Evolutionary conservation across 2,888 invertebrate species (phyloP).

Genomic region (Cremastinae sp.): DNA sequence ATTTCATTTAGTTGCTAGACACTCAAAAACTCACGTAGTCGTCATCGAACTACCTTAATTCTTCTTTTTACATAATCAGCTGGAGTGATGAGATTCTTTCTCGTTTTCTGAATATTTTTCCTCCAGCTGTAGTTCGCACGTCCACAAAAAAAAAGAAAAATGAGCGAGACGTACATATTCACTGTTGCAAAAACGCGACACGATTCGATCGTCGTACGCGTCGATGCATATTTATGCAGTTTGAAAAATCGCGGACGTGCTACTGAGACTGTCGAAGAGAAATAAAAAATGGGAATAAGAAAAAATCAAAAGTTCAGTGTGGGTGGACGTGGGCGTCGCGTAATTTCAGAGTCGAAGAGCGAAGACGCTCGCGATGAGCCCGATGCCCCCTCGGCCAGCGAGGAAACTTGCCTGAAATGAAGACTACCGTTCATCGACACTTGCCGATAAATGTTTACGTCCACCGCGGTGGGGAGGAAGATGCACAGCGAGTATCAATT

Average conservation of each 20-base stretch:
- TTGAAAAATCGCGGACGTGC: constrained; percentile 29
- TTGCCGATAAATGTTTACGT: not conserved
- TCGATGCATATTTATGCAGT: constrained; percentile 57
- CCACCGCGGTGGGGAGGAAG: not conserved
- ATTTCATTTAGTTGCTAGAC: too few relatives aligned
- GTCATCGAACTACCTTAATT: too few relatives aligned
- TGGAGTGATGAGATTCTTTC: too few relatives aligned
- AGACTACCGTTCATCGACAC: constrained; percentile 15
- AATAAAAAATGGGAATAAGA: not conserved
- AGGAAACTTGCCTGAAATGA: constrained; percentile 35
- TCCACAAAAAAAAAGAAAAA: constrained; percentile 3
- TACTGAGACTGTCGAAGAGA: not conserved
- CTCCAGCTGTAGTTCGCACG: too few relatives aligned
- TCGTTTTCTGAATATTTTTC: too few relatives aligned
- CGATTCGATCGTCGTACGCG: constrained; percentile 43
- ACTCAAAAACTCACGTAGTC: too few relatives aligned
- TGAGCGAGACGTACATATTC: constrained; percentile 21
- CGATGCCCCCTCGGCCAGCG: constrained; percentile 33
- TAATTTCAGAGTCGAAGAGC: constrained; percentile 50
- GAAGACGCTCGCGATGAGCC: constrained; percentile 36
- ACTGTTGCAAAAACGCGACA: constrained; percentile 37
- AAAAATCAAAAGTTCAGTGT: constrained; percentile 14
- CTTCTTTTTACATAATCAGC: too few relatives aligned
- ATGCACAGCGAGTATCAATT: constrained; percentile 18
- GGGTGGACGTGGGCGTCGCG: constrained; percentile 51